Percentiles rank a stretch among this genome's conserved stretches.
Evolutionary conservation across 2,113 vertebrate genomes (phyloP).

Genomic region (Ia io): DNA sequence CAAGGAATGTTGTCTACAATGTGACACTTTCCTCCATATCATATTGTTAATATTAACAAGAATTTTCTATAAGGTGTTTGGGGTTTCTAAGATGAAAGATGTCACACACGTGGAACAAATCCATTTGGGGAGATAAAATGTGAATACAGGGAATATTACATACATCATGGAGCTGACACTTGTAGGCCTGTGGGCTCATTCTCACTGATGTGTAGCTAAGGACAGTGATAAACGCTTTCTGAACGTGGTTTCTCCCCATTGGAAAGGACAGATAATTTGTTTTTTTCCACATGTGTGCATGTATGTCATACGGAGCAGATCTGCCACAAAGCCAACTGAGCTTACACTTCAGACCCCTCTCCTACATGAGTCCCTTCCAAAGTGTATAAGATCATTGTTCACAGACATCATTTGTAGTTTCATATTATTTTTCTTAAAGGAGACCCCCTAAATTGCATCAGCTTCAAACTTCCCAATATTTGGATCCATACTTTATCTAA

Average conservation of each 20-base stretch:
- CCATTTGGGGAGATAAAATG: neutral
- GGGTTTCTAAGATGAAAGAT: conserved; percentile 15
- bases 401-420: neutral
- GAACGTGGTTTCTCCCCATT: neutral
- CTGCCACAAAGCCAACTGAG: neutral
- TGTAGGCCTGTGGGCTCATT: neutral
- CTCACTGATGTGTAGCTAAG: neutral
- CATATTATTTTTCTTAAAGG: conserved; percentile 13
- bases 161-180: neutral
- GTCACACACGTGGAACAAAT: neutral
- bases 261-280: neutral
- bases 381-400: neutral
- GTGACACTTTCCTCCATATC: neutral
- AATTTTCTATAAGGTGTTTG: conserved; percentile 13
- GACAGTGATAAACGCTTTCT: neutral
- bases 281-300: neutral
- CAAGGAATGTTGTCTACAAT: neutral
- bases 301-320: neutral
- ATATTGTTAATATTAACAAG: conserved; percentile 17
- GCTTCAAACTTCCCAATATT: neutral
- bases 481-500: neutral
- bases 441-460: neutral
- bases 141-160: neutral
- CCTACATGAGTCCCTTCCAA: neutral
- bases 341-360: neutral